Base-by-base conservation (phyloP, 2,888 invertebrate species). In the Trilocha varians region DNA sequence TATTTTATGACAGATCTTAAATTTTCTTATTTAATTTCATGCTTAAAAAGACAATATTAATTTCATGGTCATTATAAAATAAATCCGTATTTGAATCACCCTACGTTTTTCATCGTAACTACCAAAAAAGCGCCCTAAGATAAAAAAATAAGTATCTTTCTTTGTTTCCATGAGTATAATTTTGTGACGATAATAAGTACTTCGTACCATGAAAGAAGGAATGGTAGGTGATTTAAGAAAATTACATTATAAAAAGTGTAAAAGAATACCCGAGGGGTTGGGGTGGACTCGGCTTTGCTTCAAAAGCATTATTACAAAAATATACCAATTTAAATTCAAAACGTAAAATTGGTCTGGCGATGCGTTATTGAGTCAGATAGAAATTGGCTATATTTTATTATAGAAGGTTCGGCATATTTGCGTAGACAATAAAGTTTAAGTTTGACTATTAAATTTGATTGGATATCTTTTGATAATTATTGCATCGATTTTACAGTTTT, bases 231-330 rank as follows among this genome's bases (percentile, higher is more conserved):
- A 80, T 82, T 83, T 78, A 69, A 71, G 75, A 74, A 83, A 84
- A 84, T 84, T 80, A 83, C 78, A 77, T 78, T 76, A 75, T 77
- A 76, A 79, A 82, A 79, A 72, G 67, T 71, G 65, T 62, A 70
- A 68, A 66, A 71, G 60, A 61, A 53, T 49, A 55, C 60, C 59
- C 57, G 56, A 59, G 73, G 73, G 74, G 72, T 61, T 57, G 54
- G 59, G 59, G 57, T 52, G 59, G 57, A 60, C 44, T 70, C 69
- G 71, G 74, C 69, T 55, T 62, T 64, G 59, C 45, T 57, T 65
- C 68, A 70, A 75, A 72, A 71, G 66, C 70, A 72, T 78, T 75
- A 74, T 78, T 78, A 73, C 74, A 76, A 75, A 57, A 78, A 78
- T 72, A 69, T 76, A 72, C 69, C 70, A 76, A 78, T 80, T 78